phyloP scores from a whole-genome alignment of 2,113 vertebrate genomes.

The Hippocampus barbouri region DNA sequence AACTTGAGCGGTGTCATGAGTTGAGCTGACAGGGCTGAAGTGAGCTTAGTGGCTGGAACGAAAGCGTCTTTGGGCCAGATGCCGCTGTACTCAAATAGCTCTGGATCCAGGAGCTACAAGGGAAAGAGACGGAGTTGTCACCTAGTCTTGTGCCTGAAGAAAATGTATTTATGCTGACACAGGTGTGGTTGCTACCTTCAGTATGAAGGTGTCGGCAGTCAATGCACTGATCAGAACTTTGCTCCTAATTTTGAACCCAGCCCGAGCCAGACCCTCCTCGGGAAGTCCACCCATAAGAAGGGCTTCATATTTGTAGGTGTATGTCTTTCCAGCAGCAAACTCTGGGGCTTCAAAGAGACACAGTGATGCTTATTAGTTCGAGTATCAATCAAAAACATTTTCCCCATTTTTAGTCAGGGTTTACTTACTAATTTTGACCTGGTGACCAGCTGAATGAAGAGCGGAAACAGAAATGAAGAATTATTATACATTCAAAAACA shows the following conservation, averaged over 20 bases:
- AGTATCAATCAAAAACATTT: not conserved
- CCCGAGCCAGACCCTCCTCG: slow-evolving; percentile 71
- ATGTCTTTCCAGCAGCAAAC: slow-evolving; percentile 65
- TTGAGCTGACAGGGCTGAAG: slow-evolving; percentile 57
- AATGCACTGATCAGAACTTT: slow-evolving; percentile 68
- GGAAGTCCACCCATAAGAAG: slow-evolving; percentile 73
- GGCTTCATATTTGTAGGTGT: slow-evolving; percentile 77
- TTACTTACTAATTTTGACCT: slow-evolving; percentile 53
- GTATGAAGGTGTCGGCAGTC: slow-evolving; percentile 34
- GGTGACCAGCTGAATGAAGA: slow-evolving; percentile 43
- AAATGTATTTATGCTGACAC: not conserved
- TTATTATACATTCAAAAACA: slow-evolving; percentile 1
- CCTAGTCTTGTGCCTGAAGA: not conserved
- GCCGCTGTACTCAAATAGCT: slow-evolving; percentile 71
- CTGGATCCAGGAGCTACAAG: slow-evolving; percentile 63
- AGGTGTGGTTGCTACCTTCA: slow-evolving; percentile 69
- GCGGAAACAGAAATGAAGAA: slow-evolving; percentile 10
- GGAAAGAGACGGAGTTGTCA: not conserved
- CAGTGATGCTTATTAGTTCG: not conserved
- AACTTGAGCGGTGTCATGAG: slow-evolving; percentile 71
- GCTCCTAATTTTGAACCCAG: slow-evolving; percentile 67
- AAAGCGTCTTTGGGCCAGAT: slow-evolving; percentile 70
- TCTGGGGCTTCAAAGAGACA: slow-evolving; percentile 62
- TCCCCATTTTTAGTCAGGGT: not conserved
- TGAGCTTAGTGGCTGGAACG: slow-evolving; percentile 64